Base-by-base conservation (phyloP, 2,797 vertebrate species). In the Tragopan temminckii region DNA sequence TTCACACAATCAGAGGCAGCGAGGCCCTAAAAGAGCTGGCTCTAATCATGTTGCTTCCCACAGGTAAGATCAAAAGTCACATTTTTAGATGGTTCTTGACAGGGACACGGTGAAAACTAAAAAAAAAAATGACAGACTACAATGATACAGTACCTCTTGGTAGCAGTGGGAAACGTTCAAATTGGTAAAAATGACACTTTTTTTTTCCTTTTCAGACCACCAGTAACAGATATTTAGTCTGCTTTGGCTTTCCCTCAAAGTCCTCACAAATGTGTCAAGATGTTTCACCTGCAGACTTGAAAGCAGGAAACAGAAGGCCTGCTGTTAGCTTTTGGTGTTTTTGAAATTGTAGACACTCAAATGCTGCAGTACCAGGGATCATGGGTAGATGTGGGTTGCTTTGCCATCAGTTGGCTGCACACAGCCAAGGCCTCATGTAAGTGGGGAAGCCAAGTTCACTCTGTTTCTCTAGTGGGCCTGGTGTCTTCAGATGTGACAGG, bases 371-470 rank as follows among this genome's bases (percentile, higher is more conserved):
- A 3, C 42, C 0, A 1, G 27, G 24, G 29, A 19, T 3, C 2
- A 27, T 11, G 11, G 42, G 63, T 5, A 14, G 11, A 10, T 29
- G 11, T 19, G 7, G 23, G 31, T 27, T 25, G 19, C n/a, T 61
- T 52, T 57, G 31, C 55, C 57, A 12, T 5, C 18, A n/a, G 45
- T 18, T 40, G 36, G 35, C n/a, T 53, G 24, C 63, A 43, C 1
- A 0, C 62, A n/a, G 9, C 27, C 0, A 1, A 43, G 13, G 18
- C 13, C 38, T 45, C 0, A 0, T 16, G 25, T 31, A 1, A 12
- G 2, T 25, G 38, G 13, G 48, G 12, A 21, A 35, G 35, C 24
- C 24, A 58, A n/a, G 42, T 31, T n/a, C 53, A 33, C 46, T 40
- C 27, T 43, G 19, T 19, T 53, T 70, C 57, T 64, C 1, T 0